Percentiles rank a stretch among this genome's conserved stretches.
These are phyloP conservation scores for Charanyca ferruginea DNA, from an alignment of 2,888 invertebrate species.

Conservation along the genomic window DNA sequence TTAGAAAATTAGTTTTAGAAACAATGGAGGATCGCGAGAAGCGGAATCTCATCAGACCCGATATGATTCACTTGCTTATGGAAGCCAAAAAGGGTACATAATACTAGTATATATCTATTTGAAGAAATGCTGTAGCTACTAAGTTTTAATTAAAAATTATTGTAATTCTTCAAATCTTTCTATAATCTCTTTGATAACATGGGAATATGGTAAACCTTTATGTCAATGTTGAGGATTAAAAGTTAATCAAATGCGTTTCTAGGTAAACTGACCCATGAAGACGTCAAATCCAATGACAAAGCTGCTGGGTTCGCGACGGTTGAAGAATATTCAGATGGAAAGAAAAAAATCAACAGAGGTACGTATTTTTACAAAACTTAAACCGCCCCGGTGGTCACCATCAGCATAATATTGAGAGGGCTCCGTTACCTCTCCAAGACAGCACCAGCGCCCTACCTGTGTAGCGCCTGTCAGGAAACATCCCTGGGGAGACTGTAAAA, in stretches of 20 bases:
- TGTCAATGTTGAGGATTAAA: background rate
- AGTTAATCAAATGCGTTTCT: background rate
- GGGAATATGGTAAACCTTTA: no score
- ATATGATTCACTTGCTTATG: conserved; percentile 91
- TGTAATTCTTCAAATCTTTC: no score
- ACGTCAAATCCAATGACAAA: conserved; percentile 60
- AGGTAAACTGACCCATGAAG: background rate
- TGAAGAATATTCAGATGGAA: conserved; percentile 79
- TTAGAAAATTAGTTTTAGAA: conserved; percentile 75
- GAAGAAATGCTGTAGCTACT: background rate
- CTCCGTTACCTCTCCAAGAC: no score
- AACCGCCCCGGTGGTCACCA: no score
- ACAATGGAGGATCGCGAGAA: conserved; percentile 81
- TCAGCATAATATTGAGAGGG: no score
- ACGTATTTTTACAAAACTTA: background rate
- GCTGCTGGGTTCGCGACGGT: conserved; percentile 81
- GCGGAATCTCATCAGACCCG: conserved; percentile 80
- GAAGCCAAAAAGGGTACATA: conserved; percentile 85
- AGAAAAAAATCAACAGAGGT: conserved; percentile 68
- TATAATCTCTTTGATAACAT: background rate
- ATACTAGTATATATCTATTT: background rate
- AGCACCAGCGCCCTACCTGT: no score
- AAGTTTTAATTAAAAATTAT: no score
- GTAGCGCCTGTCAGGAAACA: no score
- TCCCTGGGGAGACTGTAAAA: no score